These are phyloP conservation scores for Luscinia luscinia DNA, from an alignment of 2,797 vertebrate genomes.

Conservation along the genomic window DNA sequence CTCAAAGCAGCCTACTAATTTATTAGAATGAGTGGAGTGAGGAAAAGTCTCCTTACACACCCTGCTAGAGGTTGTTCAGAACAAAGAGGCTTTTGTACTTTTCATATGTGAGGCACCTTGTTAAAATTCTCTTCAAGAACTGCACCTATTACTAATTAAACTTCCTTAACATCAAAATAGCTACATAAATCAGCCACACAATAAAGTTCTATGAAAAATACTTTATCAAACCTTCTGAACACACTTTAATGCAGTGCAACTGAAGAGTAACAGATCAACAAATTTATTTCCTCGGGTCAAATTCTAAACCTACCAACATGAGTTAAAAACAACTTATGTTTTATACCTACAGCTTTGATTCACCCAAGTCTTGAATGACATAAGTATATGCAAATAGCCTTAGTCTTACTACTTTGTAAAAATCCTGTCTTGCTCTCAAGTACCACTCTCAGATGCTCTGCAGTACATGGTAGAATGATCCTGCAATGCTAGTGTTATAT, in stretches of 20 bases:
- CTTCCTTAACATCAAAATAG: slow-evolving; percentile 52
- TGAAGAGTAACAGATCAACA: slow-evolving; percentile 33
- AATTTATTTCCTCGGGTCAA: slow-evolving; percentile 21
- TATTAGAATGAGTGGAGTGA: slow-evolving; percentile 48
- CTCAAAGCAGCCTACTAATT: slow-evolving; percentile 62
- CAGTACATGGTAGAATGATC: not conserved
- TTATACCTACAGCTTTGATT: not conserved
- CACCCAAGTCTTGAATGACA: not conserved
- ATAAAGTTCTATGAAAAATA: slow-evolving; percentile 44
- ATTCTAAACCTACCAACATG: not conserved
- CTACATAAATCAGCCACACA: slow-evolving; percentile 49
- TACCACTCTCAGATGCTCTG: not conserved
- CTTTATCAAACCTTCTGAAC: slow-evolving; percentile 33
- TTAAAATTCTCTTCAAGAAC: slow-evolving; percentile 67
- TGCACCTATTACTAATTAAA: slow-evolving; percentile 61
- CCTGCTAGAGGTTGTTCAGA: slow-evolving; percentile 31
- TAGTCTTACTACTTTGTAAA: not conserved
- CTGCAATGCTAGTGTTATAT: not conserved
- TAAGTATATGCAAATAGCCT: not conserved
- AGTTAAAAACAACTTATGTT: not conserved
- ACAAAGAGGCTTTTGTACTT: slow-evolving; percentile 61
- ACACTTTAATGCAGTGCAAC: slow-evolving; percentile 2
- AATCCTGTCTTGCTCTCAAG: not conserved
- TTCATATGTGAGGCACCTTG: slow-evolving; percentile 46
- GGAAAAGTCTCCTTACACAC: slow-evolving; percentile 1